Percentiles rank a stretch among this genome's conserved stretches.
Conservation (phyloP, 2,797 vertebrate genomes). For the Arremon brunneinucha region DNA sequence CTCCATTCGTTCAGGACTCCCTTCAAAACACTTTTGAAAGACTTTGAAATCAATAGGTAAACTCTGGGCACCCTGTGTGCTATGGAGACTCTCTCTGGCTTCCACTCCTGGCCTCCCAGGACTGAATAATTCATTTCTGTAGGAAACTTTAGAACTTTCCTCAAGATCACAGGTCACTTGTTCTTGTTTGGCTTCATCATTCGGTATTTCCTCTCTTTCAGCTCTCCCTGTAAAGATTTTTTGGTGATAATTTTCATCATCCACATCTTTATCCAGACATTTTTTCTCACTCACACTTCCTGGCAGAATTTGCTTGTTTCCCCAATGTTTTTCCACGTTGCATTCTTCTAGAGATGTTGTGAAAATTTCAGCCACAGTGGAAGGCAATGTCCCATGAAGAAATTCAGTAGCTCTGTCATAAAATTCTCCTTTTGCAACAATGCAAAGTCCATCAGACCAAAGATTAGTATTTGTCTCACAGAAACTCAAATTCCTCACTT, state of each 20-base stretch:
- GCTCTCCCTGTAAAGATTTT: neutral
- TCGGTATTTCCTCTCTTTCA: neutral
- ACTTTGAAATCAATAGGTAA: neutral
- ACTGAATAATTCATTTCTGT: neutral
- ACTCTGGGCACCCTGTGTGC: neutral
- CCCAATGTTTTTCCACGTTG: slow-evolving; percentile 15
- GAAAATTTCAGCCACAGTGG: slow-evolving; percentile 49
- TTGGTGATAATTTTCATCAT: neutral
- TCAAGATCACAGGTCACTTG: neutral
- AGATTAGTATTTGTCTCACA: neutral
- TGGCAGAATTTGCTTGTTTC: neutral
- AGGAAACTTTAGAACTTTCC: neutral
- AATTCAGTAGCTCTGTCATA: slow-evolving; percentile 42
- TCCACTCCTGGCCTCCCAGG: neutral
- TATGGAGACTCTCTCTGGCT: neutral
- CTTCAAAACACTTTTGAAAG: neutral
- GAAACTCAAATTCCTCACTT: neutral
- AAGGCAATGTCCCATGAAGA: slow-evolving; percentile 36
- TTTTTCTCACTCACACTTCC: slow-evolving; percentile 26
- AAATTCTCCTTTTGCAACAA: neutral
- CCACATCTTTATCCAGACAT: neutral
- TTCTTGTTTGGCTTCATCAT: neutral
- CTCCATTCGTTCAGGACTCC: neutral
- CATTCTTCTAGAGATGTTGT: slow-evolving; percentile 32
- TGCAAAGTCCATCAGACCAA: neutral